Percentiles rank a stretch among this genome's conserved stretches.
These are phyloP conservation scores for Aspidiotus destructor DNA, from an alignment of 2,888 invertebrate species.

Conservation along the genomic window DNA sequence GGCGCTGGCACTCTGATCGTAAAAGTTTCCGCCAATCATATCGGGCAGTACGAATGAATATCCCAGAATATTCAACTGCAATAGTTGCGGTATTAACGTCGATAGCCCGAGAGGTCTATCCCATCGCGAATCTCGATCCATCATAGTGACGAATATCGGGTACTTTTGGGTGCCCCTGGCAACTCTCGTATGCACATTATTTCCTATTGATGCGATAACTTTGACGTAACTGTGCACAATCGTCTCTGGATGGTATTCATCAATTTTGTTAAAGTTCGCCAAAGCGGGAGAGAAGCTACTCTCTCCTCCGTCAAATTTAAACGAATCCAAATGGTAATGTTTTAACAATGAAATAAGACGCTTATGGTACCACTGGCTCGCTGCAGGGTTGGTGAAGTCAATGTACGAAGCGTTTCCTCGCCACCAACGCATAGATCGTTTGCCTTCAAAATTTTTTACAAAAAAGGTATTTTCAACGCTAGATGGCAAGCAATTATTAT, in stretches of 20 bases:
- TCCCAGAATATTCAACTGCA: slow-evolving; percentile 55
- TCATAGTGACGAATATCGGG: slow-evolving; percentile 63
- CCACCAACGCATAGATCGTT: slow-evolving; percentile 46
- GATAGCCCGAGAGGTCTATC: slow-evolving; percentile 58
- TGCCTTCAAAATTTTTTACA: slow-evolving; percentile 42
- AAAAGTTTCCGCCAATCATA: slow-evolving; percentile 64
- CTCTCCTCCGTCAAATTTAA: slow-evolving; percentile 77
- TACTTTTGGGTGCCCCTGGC: slow-evolving; percentile 60
- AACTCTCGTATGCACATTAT: slow-evolving; percentile 58
- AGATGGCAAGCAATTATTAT: slow-evolving; percentile 56
- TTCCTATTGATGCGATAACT: slow-evolving; percentile 50
- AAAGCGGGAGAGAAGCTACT: slow-evolving; percentile 57
- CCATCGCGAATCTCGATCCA: slow-evolving; percentile 64
- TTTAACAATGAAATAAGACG: slow-evolving; percentile 49
- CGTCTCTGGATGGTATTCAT: slow-evolving; percentile 40
- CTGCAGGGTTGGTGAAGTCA: slow-evolving; percentile 63
- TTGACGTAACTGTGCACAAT: slow-evolving; percentile 46
- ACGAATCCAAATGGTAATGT: slow-evolving; percentile 57
- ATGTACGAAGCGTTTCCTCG: slow-evolving; percentile 50
- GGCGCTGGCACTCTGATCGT: slow-evolving; percentile 50
- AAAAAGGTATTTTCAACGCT: slow-evolving; percentile 52
- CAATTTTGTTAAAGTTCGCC: slow-evolving; percentile 9
- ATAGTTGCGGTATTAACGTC: slow-evolving; percentile 60
- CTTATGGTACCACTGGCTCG: slow-evolving; percentile 46
- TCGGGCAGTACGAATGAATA: slow-evolving; percentile 68